These are phyloP conservation scores for Clytia hemisphaerica DNA, from an alignment of 30 jellyfish, hydroid and myxozoan species.

Conservation along the genomic window DNA sequence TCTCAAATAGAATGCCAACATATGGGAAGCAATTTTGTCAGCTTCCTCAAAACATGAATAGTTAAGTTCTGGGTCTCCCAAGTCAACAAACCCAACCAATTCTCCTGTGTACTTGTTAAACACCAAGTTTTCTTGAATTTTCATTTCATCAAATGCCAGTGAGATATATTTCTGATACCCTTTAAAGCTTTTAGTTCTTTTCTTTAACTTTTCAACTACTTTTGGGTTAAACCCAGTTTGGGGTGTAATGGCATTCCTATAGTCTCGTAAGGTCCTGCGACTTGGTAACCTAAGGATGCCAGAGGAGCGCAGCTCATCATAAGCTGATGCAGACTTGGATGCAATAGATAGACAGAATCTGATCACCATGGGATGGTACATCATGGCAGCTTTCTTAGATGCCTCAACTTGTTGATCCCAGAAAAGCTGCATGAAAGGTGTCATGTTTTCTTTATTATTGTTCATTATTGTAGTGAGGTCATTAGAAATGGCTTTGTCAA, in stretches of 20 bases:
- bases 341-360: slow-evolving; percentile 31
- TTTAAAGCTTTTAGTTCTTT: background rate
- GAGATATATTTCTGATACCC: slow-evolving; percentile 7
- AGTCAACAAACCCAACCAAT: slow-evolving; percentile 56
- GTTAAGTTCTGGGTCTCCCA: slow-evolving; percentile 55
- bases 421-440: slow-evolving; percentile 40
- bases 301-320: slow-evolving; percentile 32
- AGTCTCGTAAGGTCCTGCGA: slow-evolving; percentile 30
- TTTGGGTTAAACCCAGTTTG: slow-evolving; percentile 16
- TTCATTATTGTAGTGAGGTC: too few species aligned
- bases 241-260: slow-evolving; percentile 19
- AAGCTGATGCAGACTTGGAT: slow-evolving; percentile 30
- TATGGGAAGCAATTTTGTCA: slow-evolving; percentile 43
- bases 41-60: slow-evolving; percentile 34
- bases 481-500: too few species aligned
- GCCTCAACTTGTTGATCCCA: slow-evolving; percentile 27
- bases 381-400: background rate
- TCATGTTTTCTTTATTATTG: too few species aligned
- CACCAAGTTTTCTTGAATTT: slow-evolving; percentile 21
- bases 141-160: slow-evolving; percentile 28
- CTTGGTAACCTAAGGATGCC: slow-evolving; percentile 34
- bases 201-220: slow-evolving; percentile 6
- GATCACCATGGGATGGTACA: slow-evolving; percentile 48
- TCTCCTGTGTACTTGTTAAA: slow-evolving; percentile 41
- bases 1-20: slow-evolving; percentile 28